phyloP scores from a whole-genome alignment of 2,113 vertebrate species.

The Laterallus jamaicensis region DNA sequence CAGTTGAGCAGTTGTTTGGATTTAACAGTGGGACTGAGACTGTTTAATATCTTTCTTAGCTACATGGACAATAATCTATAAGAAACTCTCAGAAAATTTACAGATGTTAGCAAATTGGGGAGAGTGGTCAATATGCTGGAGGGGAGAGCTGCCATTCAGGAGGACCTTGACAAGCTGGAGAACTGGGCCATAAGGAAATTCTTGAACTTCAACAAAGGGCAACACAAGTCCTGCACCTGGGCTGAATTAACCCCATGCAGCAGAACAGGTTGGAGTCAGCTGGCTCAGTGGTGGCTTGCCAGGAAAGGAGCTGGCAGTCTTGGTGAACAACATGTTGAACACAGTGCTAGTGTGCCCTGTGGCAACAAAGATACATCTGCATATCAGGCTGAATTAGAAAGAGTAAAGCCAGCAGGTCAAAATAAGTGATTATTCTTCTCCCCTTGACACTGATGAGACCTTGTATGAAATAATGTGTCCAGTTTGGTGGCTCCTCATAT shows the following conservation, averaged over 20 bases:
- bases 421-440: not conserved
- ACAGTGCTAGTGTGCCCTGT: not conserved
- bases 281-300: not conserved
- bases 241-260: not conserved
- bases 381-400: not conserved
- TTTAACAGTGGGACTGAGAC: not conserved
- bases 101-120: not conserved
- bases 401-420: not conserved
- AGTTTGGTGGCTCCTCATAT: not conserved
- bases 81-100: not conserved
- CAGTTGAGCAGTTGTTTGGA: not conserved
- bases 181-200: not conserved
- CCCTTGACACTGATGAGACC: not conserved
- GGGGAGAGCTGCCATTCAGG: not conserved
- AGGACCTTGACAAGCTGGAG: not conserved
- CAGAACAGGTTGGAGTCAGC: not conserved
- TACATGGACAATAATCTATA: not conserved
- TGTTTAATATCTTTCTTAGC: not conserved
- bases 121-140: not conserved
- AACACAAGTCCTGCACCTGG: not conserved
- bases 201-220: not conserved
- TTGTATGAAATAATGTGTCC: not conserved
- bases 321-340: not conserved
- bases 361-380: not conserved
- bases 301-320: not conserved